Percentiles rank a stretch among this genome's conserved stretches.
These are phyloP conservation scores for Maconellicoccus hirsutus DNA, from an alignment of 1,140 invertebrate species.

Conservation along the genomic window DNA sequence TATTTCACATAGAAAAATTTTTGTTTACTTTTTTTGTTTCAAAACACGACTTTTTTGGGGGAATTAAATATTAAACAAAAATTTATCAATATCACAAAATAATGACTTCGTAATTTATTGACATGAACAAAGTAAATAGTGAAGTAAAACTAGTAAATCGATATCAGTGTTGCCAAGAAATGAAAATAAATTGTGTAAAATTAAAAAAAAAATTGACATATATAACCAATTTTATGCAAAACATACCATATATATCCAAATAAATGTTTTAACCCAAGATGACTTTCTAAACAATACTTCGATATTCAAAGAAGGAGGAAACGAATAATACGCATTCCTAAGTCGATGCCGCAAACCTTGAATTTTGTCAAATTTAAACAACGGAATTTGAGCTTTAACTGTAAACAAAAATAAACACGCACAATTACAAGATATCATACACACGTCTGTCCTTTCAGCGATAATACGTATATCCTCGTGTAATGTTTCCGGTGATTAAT, in stretches of 20 bases:
- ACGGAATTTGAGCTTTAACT: slow-evolving; percentile 14
- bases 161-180: too few species aligned
- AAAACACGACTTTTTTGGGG: too few species aligned
- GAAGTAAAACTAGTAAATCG: too few species aligned
- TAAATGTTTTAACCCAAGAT: not conserved
- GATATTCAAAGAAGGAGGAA: not conserved
- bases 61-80: too few species aligned
- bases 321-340: not conserved
- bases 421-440: not conserved
- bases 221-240: too few species aligned
- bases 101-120: too few species aligned
- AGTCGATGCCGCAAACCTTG: not conserved
- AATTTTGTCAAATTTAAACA: not conserved
- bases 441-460: not conserved
- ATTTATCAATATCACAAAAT: too few species aligned
- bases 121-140: too few species aligned
- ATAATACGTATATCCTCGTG: not conserved
- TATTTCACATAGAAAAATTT: too few species aligned
- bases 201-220: too few species aligned
- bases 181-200: too few species aligned
- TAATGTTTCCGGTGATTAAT: not conserved
- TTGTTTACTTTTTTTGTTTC: too few species aligned
- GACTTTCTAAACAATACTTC: slow-evolving; percentile 10
- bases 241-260: slow-evolving; percentile 6
- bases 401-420: not conserved